These are phyloP conservation scores for Falco biarmicus DNA, from an alignment of 2,797 vertebrate genomes.

Conservation along the genomic window DNA sequence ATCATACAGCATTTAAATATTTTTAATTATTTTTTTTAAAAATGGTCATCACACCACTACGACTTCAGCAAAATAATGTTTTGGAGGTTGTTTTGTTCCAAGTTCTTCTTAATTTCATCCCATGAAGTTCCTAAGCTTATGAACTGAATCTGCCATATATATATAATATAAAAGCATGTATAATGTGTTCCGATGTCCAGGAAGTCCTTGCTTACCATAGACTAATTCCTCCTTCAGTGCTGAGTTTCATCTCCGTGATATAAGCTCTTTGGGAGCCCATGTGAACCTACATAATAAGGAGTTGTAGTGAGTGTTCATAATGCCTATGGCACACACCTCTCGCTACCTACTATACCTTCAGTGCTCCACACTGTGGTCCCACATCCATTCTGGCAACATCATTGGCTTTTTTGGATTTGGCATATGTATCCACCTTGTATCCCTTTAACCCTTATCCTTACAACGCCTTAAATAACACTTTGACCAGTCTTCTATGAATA, in stretches of 20 bases:
- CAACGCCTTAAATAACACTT: neutral
- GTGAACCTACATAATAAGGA: neutral
- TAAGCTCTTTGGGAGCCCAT: neutral
- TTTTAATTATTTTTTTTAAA: neutral
- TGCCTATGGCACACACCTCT: neutral
- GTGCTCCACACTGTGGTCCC: neutral
- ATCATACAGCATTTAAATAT: neutral
- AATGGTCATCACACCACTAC: neutral
- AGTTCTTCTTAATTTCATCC: neutral
- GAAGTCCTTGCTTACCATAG: neutral
- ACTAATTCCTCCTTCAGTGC: neutral
- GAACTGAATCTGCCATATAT: neutral
- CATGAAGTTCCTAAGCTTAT: neutral
- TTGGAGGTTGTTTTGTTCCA: neutral
- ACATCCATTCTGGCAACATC: neutral
- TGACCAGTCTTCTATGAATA: neutral
- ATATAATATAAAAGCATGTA: neutral
- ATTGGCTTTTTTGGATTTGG: neutral
- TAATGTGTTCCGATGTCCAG: neutral
- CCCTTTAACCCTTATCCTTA: neutral
- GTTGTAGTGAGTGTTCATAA: neutral
- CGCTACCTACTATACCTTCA: neutral
- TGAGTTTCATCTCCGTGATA: neutral
- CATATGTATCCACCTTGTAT: accelerated
- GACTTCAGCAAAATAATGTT: neutral